Conservation (phyloP, 2,113 vertebrate species). For the Pogona vitticeps region DNA sequence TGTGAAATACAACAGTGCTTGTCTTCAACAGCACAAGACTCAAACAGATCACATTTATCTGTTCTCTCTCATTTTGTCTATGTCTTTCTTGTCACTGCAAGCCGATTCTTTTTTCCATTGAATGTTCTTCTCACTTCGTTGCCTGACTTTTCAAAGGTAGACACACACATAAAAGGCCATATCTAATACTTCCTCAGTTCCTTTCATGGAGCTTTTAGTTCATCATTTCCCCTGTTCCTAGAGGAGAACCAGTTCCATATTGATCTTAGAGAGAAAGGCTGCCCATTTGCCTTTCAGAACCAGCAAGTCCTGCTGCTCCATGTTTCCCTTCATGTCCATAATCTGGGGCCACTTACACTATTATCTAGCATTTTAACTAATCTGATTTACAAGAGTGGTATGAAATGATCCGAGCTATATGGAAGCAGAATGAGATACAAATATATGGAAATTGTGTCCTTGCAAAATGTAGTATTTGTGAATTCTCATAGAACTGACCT, state of each 20-base stretch:
- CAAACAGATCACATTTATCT: constrained; percentile 1
- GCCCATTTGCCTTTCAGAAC: neutral
- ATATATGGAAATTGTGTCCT: neutral
- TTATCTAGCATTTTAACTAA: too few species aligned
- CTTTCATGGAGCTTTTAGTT: neutral
- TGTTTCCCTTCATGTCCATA: neutral
- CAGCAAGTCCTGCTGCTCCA: neutral
- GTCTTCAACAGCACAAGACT: neutral
- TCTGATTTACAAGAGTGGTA: too few species aligned
- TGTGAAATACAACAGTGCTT: constrained; percentile 3
- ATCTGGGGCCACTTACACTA: neutral
- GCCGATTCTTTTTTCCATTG: neutral
- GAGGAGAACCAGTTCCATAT: neutral
- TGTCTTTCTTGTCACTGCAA: neutral
- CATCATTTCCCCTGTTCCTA: neutral
- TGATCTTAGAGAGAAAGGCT: neutral
- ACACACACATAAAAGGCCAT: neutral
- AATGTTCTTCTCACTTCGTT: neutral
- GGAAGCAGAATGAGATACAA: neutral
- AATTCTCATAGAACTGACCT: too few species aligned
- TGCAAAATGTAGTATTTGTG: neutral
- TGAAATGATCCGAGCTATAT: neutral
- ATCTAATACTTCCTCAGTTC: neutral
- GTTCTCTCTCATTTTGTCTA: too few species aligned
- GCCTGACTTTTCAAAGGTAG: neutral